phyloP scores from a whole-genome alignment of 2,888 invertebrate species.

The Lycia hirtaria region DNA sequence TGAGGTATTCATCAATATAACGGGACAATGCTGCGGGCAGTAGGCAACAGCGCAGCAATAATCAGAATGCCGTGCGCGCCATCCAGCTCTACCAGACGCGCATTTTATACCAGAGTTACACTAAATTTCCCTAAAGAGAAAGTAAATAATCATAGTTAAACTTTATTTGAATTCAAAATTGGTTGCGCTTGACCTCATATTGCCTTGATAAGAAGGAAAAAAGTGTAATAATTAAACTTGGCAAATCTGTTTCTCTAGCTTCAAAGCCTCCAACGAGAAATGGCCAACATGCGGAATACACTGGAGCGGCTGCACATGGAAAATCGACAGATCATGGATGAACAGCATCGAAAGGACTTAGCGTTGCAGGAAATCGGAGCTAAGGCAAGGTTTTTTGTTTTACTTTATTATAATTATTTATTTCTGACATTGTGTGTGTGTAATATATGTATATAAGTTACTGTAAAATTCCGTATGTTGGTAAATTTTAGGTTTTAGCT shows the following conservation, averaged over 20 bases:
- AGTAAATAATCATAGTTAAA: no score
- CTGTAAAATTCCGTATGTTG: no score
- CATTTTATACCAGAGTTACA: constrained; percentile 57
- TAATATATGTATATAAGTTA: no score
- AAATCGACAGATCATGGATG: constrained; percentile 68
- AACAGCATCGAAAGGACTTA: constrained; percentile 67
- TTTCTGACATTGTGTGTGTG: no score
- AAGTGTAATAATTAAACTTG: no score
- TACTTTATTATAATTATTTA: not conserved
- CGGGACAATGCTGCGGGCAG: constrained; percentile 82
- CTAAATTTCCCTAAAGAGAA: no score
- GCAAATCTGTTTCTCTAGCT: constrained; percentile 66
- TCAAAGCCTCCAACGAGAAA: constrained; percentile 75
- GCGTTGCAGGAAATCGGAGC: constrained; percentile 51
- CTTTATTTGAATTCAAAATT: no score
- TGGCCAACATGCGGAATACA: constrained; percentile 67
- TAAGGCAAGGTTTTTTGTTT: constrained; percentile 57
- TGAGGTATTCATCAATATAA: not conserved
- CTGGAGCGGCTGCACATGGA: constrained; percentile 70
- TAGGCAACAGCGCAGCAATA: constrained; percentile 84
- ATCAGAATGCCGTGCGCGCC: no score
- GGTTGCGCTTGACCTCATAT: no score
- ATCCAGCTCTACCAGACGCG: constrained; percentile 64
- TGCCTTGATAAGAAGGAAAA: no score
- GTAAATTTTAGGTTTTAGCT: no score